Evolutionary conservation across 2,113 vertebrate genomes (phyloP).

Genomic region (Pseudorasbora parva): DNA sequence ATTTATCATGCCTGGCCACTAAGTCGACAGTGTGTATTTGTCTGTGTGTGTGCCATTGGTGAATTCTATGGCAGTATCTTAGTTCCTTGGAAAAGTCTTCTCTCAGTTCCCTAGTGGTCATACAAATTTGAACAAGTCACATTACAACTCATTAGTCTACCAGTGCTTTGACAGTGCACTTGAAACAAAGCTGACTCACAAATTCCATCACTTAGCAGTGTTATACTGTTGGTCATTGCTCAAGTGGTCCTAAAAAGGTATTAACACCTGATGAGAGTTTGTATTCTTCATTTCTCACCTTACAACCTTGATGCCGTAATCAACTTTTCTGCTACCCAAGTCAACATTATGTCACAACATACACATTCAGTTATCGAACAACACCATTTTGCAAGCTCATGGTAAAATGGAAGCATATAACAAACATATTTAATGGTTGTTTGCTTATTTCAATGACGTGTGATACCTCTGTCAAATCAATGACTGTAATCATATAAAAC

Average conservation of each 20-base stretch:
- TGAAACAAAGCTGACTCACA: not conserved
- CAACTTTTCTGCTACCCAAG: not conserved
- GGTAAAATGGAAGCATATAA: not conserved
- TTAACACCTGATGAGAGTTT: not conserved
- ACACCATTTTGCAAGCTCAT: not conserved
- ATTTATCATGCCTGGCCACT: slow-evolving; percentile 40
- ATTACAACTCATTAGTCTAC: slow-evolving; percentile 6
- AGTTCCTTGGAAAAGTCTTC: slow-evolving; percentile 22
- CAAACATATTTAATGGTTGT: not conserved
- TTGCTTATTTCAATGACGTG: not conserved
- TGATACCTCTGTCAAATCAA: not conserved
- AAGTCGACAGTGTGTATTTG: slow-evolving; percentile 47
- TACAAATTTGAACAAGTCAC: slow-evolving; percentile 13
- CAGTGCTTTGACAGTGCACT: not conserved
- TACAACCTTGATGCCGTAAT: not conserved
- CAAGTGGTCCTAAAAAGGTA: not conserved
- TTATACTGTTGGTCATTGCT: not conserved
- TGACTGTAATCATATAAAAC: not conserved
- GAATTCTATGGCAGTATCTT: not conserved
- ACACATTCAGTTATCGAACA: no score
- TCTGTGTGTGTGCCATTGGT: not conserved
- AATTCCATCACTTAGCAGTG: not conserved
- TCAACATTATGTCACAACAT: not conserved
- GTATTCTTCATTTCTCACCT: not conserved
- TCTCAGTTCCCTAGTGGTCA: not conserved